phyloP scores from a whole-genome alignment of 1,140 invertebrate species.

The Uloborus diversus region DNA sequence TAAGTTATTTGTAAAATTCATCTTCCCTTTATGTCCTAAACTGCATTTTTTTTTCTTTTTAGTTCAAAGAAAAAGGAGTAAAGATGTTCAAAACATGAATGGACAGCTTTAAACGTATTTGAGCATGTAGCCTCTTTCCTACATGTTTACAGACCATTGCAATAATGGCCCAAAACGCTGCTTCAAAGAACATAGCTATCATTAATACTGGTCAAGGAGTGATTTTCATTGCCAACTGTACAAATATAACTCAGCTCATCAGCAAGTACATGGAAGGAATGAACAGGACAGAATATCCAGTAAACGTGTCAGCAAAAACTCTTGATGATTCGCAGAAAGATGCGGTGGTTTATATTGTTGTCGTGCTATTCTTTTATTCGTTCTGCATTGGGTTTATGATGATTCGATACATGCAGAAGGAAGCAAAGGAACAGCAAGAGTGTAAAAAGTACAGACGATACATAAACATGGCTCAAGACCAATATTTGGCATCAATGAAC shows the following conservation, averaged over 20 bases:
- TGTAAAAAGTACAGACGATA: conserved; percentile 60
- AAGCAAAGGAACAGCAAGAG: conserved; percentile 60
- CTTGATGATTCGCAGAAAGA: conserved; percentile 52
- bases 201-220: not conserved
- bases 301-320: not conserved
- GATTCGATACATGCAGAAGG: conserved; percentile 61
- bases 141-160: not conserved
- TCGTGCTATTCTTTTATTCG: conserved; percentile 62
- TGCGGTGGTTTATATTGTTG: conserved; percentile 61
- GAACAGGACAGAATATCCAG: not conserved
- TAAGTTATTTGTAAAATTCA: no score
- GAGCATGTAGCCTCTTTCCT: not conserved
- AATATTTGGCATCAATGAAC: conserved; percentile 52
- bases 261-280: conserved; percentile 5
- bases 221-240: conserved; percentile 33
- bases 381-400: conserved; percentile 62
- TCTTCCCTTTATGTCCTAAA: no score
- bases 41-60: no score
- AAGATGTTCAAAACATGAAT: not conserved
- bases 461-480: conserved; percentile 60
- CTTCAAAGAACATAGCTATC: not conserved
- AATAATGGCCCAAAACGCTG: conserved; percentile 2
- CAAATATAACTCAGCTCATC: conserved; percentile 25
- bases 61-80: no score
- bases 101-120: not conserved